phyloP scores from a whole-genome alignment of 2,113 vertebrate genomes.

The Perccottus glenii region DNA sequence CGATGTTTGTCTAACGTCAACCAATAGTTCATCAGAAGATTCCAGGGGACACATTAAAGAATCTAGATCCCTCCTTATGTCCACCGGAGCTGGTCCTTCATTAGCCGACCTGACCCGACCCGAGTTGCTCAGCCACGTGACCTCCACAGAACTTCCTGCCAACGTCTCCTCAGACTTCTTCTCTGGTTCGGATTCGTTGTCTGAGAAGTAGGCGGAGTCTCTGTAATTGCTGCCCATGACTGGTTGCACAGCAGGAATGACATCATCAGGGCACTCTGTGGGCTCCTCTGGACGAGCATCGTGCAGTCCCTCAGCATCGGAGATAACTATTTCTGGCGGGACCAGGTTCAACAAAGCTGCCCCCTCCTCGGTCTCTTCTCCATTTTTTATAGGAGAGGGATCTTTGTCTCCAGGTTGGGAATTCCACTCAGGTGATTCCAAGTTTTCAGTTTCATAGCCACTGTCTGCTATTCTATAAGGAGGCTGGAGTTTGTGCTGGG shows the following conservation, averaged over 20 bases:
- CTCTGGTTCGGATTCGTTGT: conserved; percentile 93
- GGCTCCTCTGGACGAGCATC: conserved; percentile 48
- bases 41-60: conserved; percentile 28
- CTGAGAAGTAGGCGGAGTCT: conserved; percentile 98
- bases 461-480: conserved; percentile 95
- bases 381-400: conserved; percentile 62
- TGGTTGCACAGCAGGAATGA: conserved; percentile 60
- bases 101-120: not conserved
- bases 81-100: not conserved
- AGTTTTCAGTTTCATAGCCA: conserved; percentile 96
- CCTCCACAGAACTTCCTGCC: conserved; percentile 40
- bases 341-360: conserved; percentile 32
- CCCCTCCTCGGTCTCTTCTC: conserved; percentile 39
- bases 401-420: conserved; percentile 81
- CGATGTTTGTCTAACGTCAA: conserved; percentile 1
- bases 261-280: conserved; percentile 36
- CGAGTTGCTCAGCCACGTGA: conserved; percentile 45
- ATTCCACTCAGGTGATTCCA: conserved; percentile 97
- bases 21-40: conserved; percentile 9
- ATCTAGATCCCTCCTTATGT: conserved; percentile 15
- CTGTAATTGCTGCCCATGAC: conserved; percentile 80
- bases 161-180: conserved; percentile 83
- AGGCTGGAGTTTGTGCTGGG: conserved; percentile 84
- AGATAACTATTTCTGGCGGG: conserved; percentile 87
- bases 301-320: conserved; percentile 75